Evolutionary conservation across 2,113 vertebrate species (phyloP), one percentile per base, ranked within the genome.

Genomic region (Hippocampus barbouri): DNA sequence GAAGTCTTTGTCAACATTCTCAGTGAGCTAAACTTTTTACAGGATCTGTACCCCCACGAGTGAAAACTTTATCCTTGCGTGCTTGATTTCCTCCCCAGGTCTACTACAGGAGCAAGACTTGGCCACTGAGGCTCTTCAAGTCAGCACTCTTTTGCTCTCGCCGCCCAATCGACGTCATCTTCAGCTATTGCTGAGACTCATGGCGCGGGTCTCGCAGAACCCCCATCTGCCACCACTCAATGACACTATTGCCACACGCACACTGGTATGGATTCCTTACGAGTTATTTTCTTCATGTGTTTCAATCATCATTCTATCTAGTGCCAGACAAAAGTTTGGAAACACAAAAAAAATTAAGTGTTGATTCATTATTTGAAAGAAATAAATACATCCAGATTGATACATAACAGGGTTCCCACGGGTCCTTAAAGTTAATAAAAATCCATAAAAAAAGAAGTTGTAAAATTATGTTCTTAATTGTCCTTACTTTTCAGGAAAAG

Each of bases 1-100:
- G 89, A 90, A 74, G 89, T 90, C 59, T 90, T 90, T 79, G 89
- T 90, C 82, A 90, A 89, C 81, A 90, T 89, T 60, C 83, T 90
- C 60, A 85, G 89, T 90, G 56, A 89, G 89, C 79, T 41, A 14
- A 7, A 23, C 12, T 25, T 30, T 57, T 57, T 69, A 18, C 14
- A 38, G 5, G 10, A 14, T 57, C 10, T 69, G 11, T 41, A 38
- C 16, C 49, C 40, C 27, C 21, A 15, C 20, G 7, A 11, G 8
- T n/a, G 9, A 40, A 23, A 8, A 51, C 23, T 8, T 41, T 69
- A 4, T 2, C 11, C 18, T 41, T 38, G 9, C 8, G 2, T 57
- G 6, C 3, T 66, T 8, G 3, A 21, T 66, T 20, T 18, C 25
- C 8, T 60, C 62, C 70, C 12, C 74, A 90, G 89, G 89, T 77